These are phyloP conservation scores for Mythimna impura DNA, from an alignment of 2,888 invertebrate genomes.

Conservation along the genomic window DNA sequence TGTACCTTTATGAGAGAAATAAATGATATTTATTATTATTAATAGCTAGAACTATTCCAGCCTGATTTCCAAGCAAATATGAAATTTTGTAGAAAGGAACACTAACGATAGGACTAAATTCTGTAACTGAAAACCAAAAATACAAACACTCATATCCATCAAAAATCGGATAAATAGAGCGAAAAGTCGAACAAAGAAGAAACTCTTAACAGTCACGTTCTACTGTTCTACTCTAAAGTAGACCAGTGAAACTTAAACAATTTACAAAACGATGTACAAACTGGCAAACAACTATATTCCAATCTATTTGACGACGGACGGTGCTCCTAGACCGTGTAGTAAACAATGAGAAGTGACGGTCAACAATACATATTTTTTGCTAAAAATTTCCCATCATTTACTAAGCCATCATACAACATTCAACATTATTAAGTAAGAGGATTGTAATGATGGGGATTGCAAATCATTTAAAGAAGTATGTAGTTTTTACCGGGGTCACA, in stretches of 20 bases:
- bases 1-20: too few relatives aligned
- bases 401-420: slow-evolving; percentile 26
- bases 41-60: background rate
- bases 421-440: slow-evolving; percentile 15
- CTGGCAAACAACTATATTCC: slow-evolving; percentile 10
- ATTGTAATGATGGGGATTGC: slow-evolving; percentile 21
- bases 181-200: slow-evolving; percentile 30
- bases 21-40: too few relatives aligned
- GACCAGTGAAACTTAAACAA: slow-evolving; percentile 27
- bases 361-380: slow-evolving; percentile 49
- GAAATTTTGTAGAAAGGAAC: background rate
- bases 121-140: background rate
- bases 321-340: slow-evolving; percentile 17
- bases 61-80: background rate
- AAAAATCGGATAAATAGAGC: slow-evolving; percentile 31
- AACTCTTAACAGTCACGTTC: slow-evolving; percentile 14
- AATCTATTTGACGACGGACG: background rate
- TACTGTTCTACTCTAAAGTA: slow-evolving; percentile 27
- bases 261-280: slow-evolving; percentile 27
- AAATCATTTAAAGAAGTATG: background rate
- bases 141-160: background rate
- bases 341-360: slow-evolving; percentile 50
- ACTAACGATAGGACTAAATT: background rate
- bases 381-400: slow-evolving; percentile 56
- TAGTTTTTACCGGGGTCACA: slow-evolving; percentile 34